Evolutionary conservation across 2,113 vertebrate genomes (phyloP).

Genomic region (Gobiocypris rarus): DNA sequence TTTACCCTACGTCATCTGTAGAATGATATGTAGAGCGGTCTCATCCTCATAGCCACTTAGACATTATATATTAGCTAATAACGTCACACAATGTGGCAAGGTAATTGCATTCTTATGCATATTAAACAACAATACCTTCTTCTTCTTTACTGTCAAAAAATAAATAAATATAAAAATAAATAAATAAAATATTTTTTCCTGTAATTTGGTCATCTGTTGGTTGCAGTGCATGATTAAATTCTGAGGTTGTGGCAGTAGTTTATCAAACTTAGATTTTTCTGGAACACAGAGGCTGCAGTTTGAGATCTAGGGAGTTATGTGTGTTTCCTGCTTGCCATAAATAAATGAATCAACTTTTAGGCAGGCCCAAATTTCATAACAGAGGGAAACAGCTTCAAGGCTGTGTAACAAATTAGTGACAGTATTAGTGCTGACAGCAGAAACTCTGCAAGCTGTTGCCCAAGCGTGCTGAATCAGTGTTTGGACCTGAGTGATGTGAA

Average conservation of each 20-base stretch:
- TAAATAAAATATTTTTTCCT: no score
- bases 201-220: no score
- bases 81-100: no score
- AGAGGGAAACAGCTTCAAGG: neutral
- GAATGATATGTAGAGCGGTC: neutral
- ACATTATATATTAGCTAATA: no score
- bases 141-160: no score
- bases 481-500: neutral
- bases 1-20: no score
- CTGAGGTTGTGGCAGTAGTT: neutral
- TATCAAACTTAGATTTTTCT: neutral
- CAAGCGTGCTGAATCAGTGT: neutral
- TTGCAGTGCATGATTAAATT: neutral
- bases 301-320: neutral
- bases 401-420: neutral
- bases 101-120: no score
- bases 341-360: neutral
- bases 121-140: no score
- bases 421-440: slow-evolving; percentile 10
- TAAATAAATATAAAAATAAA: no score
- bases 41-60: no score
- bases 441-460: neutral
- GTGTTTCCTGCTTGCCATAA: neutral
- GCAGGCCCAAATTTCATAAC: slow-evolving; percentile 3
- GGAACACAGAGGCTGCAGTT: neutral